phyloP scores from a whole-genome alignment of 2,888 invertebrate species.

The Timandra comae region DNA sequence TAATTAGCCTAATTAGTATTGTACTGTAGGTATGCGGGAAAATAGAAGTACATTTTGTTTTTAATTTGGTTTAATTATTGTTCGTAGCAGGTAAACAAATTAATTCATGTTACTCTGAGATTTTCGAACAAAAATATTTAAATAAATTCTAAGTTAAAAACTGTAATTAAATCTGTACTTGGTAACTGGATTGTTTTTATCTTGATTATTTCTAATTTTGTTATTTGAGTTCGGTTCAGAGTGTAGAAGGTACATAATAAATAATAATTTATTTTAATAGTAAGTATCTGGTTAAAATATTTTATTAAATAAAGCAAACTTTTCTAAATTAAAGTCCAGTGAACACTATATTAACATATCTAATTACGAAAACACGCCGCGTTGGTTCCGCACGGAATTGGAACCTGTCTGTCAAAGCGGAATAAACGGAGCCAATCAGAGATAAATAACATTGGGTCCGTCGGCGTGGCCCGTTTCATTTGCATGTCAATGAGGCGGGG shows the following conservation, averaged over 20 bases:
- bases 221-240: no score
- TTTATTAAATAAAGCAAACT: no score
- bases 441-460: constrained; percentile 70
- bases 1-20: constrained; percentile 17
- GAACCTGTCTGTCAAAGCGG: constrained; percentile 67
- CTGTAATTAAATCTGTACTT: no score
- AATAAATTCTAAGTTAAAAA: no score
- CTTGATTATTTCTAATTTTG: no score
- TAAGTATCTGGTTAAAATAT: no score
- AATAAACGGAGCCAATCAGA: constrained; percentile 72
- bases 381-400: constrained; percentile 53
- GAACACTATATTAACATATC: constrained; percentile 37
- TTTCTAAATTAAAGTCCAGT: no score
- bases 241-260: no score
- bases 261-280: no score
- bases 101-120: not conserved
- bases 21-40: constrained; percentile 2
- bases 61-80: constrained; percentile 11
- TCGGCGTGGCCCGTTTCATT: constrained; percentile 62
- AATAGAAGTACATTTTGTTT: constrained; percentile 2
- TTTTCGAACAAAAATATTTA: no score
- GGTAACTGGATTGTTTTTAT: no score
- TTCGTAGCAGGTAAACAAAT: not conserved
- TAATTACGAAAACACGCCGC: constrained; percentile 50
- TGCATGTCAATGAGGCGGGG: constrained; percentile 63